phyloP scores from a whole-genome alignment of 2,888 invertebrate species.

The Trichogramma dendrolimi region DNA sequence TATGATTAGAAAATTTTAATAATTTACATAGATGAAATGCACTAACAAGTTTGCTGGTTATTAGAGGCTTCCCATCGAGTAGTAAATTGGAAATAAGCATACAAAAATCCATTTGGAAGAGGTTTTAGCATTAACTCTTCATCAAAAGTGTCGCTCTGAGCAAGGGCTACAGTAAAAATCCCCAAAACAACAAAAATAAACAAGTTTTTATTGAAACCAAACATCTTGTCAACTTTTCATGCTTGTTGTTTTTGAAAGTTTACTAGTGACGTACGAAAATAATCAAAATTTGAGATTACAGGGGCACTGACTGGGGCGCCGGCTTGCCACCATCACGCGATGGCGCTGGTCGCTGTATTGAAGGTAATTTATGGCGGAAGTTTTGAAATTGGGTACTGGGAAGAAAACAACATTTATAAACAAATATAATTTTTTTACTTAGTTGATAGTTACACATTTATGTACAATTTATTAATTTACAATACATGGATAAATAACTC shows the following conservation, averaged over 20 bases:
- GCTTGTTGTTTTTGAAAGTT: background rate
- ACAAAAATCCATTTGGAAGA: constrained; percentile 76
- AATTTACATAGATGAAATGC: constrained; percentile 2
- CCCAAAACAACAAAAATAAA: constrained; percentile 8
- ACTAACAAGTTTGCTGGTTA: constrained; percentile 26
- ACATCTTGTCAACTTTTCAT: constrained; percentile 11
- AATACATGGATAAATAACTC: constrained; percentile 7
- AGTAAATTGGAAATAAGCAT: constrained; percentile 87
- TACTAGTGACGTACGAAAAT: background rate
- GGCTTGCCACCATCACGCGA: too few relatives aligned
- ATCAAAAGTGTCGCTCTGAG: constrained; percentile 65
- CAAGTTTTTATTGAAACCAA: constrained; percentile 6
- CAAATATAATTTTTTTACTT: background rate
- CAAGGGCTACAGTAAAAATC: constrained; percentile 10
- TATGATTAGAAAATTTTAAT: background rate
- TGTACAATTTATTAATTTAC: background rate
- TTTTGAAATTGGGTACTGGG: background rate
- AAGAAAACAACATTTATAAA: background rate
- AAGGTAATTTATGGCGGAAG: too few relatives aligned
- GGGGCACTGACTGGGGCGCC: too few relatives aligned
- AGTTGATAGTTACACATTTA: background rate
- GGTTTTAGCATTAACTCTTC: constrained; percentile 89
- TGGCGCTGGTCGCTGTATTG: too few relatives aligned
- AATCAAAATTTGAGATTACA: too few relatives aligned
- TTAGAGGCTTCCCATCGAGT: constrained; percentile 64